Percentiles rank a stretch among this genome's conserved stretches.
These are phyloP conservation scores for Dermatemys mawii DNA, from an alignment of 2,113 vertebrate genomes.

Conservation along the genomic window DNA sequence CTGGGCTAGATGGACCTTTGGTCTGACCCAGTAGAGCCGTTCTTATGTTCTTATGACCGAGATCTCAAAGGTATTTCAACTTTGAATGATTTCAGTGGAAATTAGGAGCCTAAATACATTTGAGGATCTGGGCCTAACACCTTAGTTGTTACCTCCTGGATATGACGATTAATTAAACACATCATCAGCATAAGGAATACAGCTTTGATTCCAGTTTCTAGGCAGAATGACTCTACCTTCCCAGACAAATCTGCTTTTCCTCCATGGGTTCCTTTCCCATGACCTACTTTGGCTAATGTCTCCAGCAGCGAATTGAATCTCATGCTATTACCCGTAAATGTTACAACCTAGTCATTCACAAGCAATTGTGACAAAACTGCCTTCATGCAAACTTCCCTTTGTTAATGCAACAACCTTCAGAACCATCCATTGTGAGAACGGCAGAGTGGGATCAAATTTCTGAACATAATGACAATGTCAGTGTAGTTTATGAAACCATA, in stretches of 20 bases:
- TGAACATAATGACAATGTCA: conserved; percentile 80
- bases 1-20: no score
- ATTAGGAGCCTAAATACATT: not conserved
- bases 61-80: not conserved
- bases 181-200: conserved; percentile 13
- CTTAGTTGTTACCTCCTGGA: not conserved
- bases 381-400: conserved; percentile 39
- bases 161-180: conserved; percentile 32
- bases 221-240: conserved; percentile 3
- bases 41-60: not conserved
- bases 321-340: not conserved
- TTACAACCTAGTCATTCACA: conserved; percentile 26
- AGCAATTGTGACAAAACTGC: not conserved
- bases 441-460: conserved; percentile 62
- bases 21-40: no score
- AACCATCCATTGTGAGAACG: conserved; percentile 9
- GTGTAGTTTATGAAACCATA: conserved; percentile 80
- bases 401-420: conserved; percentile 35
- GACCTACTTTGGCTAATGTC: not conserved
- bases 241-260: conserved; percentile 22
- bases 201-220: not conserved
- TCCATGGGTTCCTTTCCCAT: conserved; percentile 8
- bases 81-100: not conserved
- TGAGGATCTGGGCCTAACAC: not conserved
- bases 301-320: conserved; percentile 16